phyloP scores from a whole-genome alignment of 2,888 invertebrate genomes.

The Subacronicta megacephala region DNA sequence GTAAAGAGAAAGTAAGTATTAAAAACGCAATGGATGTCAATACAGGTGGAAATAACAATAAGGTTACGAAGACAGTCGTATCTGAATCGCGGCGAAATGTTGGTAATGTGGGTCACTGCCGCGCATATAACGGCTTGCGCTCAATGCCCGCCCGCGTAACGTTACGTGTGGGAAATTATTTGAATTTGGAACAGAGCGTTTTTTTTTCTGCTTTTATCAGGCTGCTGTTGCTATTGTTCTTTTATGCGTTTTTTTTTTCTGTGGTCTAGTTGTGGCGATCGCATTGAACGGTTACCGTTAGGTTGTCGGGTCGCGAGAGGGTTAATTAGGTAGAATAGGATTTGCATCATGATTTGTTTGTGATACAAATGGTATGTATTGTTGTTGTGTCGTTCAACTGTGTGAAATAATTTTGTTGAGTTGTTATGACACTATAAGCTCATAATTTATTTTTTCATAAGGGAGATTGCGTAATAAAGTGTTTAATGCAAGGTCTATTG shows the following conservation, averaged over 20 bases:
- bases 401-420: not conserved
- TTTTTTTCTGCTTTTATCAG: slow-evolving; percentile 82
- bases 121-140: slow-evolving; percentile 87
- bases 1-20: slow-evolving; percentile 52
- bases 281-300: slow-evolving; percentile 64
- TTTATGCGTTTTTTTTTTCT: slow-evolving; percentile 74
- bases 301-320: slow-evolving; percentile 50
- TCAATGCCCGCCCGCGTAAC: slow-evolving; percentile 88
- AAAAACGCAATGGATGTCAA: slow-evolving; percentile 54
- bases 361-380: slow-evolving; percentile 1
- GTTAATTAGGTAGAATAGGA: slow-evolving; percentile 48
- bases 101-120: slow-evolving; percentile 86
- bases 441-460: no score
- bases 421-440: no score
- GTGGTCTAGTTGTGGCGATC: slow-evolving; percentile 76
- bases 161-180: slow-evolving; percentile 90
- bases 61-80: slow-evolving; percentile 79
- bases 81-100: slow-evolving; percentile 74
- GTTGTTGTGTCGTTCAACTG: not conserved
- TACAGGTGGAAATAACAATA: slow-evolving; percentile 61
- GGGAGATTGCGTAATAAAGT: no score
- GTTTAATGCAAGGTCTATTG: no score
- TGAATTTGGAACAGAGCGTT: slow-evolving; percentile 85
- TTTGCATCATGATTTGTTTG: slow-evolving; percentile 33
- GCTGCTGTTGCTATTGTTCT: slow-evolving; percentile 81